Conservation (phyloP, 1,140 invertebrate species). For the Cydia strobilella region DNA sequence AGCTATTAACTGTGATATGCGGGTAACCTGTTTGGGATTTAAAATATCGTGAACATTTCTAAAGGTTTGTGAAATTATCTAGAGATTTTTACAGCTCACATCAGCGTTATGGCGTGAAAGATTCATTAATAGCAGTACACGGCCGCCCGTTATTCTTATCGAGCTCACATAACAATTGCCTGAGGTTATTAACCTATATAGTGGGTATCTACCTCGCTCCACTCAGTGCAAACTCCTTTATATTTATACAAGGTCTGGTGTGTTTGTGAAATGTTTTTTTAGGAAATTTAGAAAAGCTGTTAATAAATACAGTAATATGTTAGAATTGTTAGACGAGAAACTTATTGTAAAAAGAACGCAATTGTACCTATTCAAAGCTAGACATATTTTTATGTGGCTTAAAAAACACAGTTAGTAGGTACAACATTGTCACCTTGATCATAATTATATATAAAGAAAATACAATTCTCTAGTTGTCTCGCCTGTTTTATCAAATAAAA, state of each 20-base stretch:
- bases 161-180: background rate
- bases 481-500: no score
- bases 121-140: background rate
- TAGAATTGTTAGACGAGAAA: background rate
- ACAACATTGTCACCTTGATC: no score
- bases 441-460: no score
- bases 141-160: constrained; percentile 1
- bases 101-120: background rate
- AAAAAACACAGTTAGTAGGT: no score
- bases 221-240: background rate
- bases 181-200: background rate
- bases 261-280: background rate
- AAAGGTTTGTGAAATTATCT: no score
- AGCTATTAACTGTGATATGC: no score
- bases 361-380: background rate
- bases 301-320: background rate
- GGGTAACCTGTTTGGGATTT: no score
- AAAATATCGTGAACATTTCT: no score
- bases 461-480: no score
- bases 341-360: no score
- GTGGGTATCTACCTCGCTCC: background rate
- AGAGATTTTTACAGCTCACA: background rate
- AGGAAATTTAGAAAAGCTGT: background rate
- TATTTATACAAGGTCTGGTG: background rate
- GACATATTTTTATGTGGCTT: no score